Conservation (phyloP, 2,888 invertebrate genomes). For the Adineta ricciae region DNA sequence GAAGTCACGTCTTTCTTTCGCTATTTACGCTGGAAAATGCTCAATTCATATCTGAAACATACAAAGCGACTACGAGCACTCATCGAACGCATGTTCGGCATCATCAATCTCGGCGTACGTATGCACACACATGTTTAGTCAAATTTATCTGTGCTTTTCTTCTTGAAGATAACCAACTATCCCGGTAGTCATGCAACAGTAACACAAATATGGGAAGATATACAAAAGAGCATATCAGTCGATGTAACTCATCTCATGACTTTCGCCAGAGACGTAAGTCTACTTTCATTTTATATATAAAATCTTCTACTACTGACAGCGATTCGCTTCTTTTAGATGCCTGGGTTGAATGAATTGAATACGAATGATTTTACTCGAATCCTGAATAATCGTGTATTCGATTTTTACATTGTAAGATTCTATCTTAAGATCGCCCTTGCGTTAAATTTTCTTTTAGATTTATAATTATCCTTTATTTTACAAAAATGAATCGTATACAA, state of each 20-base stretch:
- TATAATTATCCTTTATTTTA: neutral
- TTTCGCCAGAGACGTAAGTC: neutral
- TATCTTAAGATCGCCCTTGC: neutral
- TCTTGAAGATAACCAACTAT: neutral
- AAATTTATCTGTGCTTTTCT: neutral
- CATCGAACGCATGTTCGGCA: neutral
- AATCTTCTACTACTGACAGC: too few relatives aligned
- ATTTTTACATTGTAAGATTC: constrained; percentile 15
- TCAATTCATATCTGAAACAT: neutral
- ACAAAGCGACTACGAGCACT: neutral
- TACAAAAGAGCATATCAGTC: neutral
- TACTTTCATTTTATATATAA: neutral
- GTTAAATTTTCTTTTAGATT: neutral
- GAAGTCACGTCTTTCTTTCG: neutral
- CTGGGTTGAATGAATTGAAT: constrained; percentile 29
- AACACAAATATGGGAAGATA: neutral
- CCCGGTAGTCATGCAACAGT: neutral
- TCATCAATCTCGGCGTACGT: neutral
- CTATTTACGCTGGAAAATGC: neutral
- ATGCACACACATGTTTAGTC: neutral
- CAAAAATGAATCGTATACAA: neutral
- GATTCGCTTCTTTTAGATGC: neutral
- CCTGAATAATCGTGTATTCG: constrained; percentile 28
- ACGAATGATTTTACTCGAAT: constrained; percentile 24
- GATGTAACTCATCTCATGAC: neutral